Conservation (phyloP, 2,888 invertebrate species). For the Cryptus armator region DNA sequence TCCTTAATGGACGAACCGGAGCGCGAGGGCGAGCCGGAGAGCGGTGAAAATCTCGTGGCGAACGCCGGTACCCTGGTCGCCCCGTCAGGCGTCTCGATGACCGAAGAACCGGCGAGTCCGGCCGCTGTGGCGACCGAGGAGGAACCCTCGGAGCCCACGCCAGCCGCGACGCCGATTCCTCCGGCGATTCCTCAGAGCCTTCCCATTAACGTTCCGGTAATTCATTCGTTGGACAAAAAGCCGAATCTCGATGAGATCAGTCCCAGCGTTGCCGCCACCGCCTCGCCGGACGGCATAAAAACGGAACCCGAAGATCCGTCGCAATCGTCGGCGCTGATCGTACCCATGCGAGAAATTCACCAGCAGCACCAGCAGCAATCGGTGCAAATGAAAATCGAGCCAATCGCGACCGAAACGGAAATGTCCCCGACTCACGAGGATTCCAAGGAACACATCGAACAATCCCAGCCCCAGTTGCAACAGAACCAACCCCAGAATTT, state of each 20-base stretch:
- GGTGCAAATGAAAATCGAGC: slow-evolving; percentile 78
- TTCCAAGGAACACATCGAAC: slow-evolving; percentile 75
- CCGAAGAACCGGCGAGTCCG: slow-evolving; percentile 75
- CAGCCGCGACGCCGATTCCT: slow-evolving; percentile 77
- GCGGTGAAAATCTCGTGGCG: slow-evolving; percentile 78
- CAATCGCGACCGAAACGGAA: slow-evolving; percentile 77
- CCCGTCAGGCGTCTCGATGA: slow-evolving; percentile 53
- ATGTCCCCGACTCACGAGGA: slow-evolving; percentile 78
- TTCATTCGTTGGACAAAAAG: slow-evolving; percentile 81
- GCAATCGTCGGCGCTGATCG: slow-evolving; percentile 75
- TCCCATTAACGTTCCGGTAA: slow-evolving; percentile 83
- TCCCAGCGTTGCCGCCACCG: not conserved
- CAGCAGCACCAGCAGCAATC: slow-evolving; percentile 59
- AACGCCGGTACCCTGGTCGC: slow-evolving; percentile 65
- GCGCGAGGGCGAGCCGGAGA: slow-evolving; percentile 81
- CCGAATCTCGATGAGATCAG: slow-evolving; percentile 77
- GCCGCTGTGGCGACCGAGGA: slow-evolving; percentile 76
- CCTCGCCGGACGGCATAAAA: slow-evolving; percentile 64
- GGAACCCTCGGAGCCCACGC: slow-evolving; percentile 78
- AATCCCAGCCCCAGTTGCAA: slow-evolving; percentile 76
- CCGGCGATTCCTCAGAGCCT: slow-evolving; percentile 72
- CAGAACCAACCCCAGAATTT: slow-evolving; percentile 76
- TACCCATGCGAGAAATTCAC: slow-evolving; percentile 71
- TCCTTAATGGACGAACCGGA: slow-evolving; percentile 91
- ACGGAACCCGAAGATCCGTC: slow-evolving; percentile 66